Conservation (phyloP, 2,888 invertebrate species). For the Nebria brevicollis region DNA sequence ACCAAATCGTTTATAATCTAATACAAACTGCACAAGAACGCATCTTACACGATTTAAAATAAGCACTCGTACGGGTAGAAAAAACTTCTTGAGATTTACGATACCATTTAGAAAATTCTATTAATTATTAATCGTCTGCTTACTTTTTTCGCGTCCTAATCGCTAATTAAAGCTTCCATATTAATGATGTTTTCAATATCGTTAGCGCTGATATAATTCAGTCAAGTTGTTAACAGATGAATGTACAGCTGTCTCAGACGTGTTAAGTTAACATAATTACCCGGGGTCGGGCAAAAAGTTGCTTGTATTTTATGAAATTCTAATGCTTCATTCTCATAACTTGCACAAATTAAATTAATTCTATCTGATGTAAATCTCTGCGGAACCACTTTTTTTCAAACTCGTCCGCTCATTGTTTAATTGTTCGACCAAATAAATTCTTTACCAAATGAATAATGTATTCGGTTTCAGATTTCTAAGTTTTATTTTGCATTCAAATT, state of each 20-base stretch:
- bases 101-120: conserved; percentile 30
- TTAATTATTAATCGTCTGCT: conserved; percentile 28
- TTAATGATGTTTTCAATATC: conserved; percentile 28
- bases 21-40: background rate
- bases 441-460: conserved; percentile 9
- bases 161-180: conserved; percentile 34
- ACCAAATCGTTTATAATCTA: background rate
- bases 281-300: conserved; percentile 33
- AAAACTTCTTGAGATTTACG: background rate
- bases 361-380: conserved; percentile 8
- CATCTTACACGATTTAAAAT: too few species aligned
- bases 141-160: conserved; percentile 33
- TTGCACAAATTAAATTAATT: conserved; percentile 35
- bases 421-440: background rate
- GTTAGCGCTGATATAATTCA: conserved; percentile 29
- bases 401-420: conserved; percentile 4
- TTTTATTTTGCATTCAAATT: background rate
- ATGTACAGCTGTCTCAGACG: conserved; percentile 26
- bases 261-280: conserved; percentile 42
- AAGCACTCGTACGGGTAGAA: background rate
- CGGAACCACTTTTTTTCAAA: background rate
- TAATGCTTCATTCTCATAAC: conserved; percentile 44
- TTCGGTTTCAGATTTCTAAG: background rate
- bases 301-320: conserved; percentile 42
- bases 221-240: conserved; percentile 5